Evolutionary conservation across 2,113 vertebrate species (phyloP).

Genomic region (Oreochromis spilurus): DNA sequence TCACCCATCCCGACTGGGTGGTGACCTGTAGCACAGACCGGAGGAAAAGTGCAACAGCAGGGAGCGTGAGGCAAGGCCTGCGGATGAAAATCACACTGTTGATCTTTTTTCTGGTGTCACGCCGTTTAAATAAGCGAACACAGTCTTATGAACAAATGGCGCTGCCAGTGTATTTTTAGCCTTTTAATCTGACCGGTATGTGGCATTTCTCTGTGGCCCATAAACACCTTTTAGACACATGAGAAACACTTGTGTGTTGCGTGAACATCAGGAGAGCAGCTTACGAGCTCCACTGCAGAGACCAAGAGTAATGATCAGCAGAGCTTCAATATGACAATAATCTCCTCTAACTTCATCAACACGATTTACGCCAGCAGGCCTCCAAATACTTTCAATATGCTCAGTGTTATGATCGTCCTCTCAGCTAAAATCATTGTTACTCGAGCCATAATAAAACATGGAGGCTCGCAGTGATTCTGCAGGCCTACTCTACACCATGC

Average conservation of each 20-base stretch:
- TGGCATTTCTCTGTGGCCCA: not conserved
- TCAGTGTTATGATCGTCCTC: constrained; percentile 35
- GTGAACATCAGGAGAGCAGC: constrained; percentile 45
- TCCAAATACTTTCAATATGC: constrained; percentile 57
- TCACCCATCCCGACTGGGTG: constrained; percentile 44
- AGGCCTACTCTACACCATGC: not conserved
- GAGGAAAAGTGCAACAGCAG: not conserved
- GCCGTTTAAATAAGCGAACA: not conserved
- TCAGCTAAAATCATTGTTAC: constrained; percentile 62
- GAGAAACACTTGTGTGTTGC: not conserved
- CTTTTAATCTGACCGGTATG: not conserved
- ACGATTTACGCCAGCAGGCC: constrained; percentile 54
- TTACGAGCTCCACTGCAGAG: constrained; percentile 27
- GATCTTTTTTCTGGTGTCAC: not conserved
- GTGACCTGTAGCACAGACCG: constrained; percentile 48
- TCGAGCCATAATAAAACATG: constrained; percentile 60
- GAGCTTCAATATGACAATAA: constrained; percentile 63
- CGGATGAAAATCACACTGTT: not conserved
- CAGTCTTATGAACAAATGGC: not conserved
- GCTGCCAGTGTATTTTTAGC: not conserved
- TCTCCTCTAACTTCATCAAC: constrained; percentile 68
- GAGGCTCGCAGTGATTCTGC: constrained; percentile 46
- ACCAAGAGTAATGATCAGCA: constrained; percentile 53
- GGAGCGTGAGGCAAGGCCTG: not conserved
- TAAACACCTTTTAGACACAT: not conserved